These are phyloP conservation scores for Rhinatrema bivittatum DNA, from an alignment of 2,797 vertebrate genomes.

Conservation along the genomic window DNA sequence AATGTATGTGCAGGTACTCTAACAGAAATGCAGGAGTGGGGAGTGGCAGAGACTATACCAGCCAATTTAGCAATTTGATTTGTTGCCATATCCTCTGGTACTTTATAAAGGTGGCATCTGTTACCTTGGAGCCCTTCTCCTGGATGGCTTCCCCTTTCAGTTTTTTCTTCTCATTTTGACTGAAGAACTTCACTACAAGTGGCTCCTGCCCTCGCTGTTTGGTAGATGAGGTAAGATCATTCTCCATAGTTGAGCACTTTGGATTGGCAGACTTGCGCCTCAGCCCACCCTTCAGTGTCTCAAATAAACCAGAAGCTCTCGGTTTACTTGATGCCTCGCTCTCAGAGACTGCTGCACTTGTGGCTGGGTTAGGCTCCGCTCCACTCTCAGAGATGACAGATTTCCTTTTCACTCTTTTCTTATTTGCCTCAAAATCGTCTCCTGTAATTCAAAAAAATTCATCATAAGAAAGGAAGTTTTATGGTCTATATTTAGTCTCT, in stretches of 20 bases:
- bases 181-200: slow-evolving; percentile 62
- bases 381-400: not conserved
- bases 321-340: slow-evolving; percentile 28
- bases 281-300: slow-evolving; percentile 28
- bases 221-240: not conserved
- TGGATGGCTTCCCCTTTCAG: not conserved
- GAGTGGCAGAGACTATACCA: too few species aligned
- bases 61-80: too few species aligned
- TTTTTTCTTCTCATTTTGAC: slow-evolving; percentile 57
- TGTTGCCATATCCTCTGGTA: too few species aligned
- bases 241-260: not conserved
- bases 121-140: slow-evolving; percentile 31
- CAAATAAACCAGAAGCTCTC: slow-evolving; percentile 30
- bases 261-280: not conserved
- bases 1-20: too few species aligned
- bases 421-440: slow-evolving; percentile 22
- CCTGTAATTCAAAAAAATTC: slow-evolving; percentile 45
- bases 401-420: slow-evolving; percentile 31
- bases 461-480: too few species aligned
- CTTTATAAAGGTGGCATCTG: too few species aligned
- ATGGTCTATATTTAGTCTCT: too few species aligned
- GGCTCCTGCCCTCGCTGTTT: not conserved
- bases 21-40: too few species aligned
- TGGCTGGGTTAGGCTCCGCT: not conserved
- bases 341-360: not conserved